phyloP scores from a whole-genome alignment of 92 coral and sea anemone genomes.

The Phenganax stokvisi region DNA sequence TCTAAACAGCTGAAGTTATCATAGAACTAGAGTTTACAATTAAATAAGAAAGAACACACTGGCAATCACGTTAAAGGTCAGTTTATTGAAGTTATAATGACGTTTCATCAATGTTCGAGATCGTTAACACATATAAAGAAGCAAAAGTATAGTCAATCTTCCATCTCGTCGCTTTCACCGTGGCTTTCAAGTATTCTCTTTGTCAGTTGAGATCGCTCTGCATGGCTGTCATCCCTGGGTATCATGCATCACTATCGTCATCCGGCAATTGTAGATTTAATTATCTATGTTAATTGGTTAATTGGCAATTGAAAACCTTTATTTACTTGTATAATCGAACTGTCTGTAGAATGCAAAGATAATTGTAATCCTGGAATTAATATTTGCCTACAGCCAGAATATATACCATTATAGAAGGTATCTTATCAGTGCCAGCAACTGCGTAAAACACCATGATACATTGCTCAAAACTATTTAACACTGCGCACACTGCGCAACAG shows the following conservation, averaged over 20 bases:
- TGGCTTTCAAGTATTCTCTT: not conserved
- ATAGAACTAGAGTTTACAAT: too few species aligned
- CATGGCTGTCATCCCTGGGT: not conserved
- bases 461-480: too few species aligned
- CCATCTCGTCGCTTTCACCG: not conserved
- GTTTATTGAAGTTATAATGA: too few species aligned
- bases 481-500: too few species aligned
- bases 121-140: not conserved
- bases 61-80: too few species aligned
- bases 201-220: not conserved
- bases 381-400: too few species aligned
- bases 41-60: too few species aligned
- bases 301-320: not conserved
- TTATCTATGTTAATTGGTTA: too few species aligned
- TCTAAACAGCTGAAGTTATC: too few species aligned
- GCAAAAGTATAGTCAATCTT: not conserved
- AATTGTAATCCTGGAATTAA: not conserved
- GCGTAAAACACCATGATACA: too few species aligned
- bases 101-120: conserved; percentile 22
- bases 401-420: too few species aligned
- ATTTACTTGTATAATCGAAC: not conserved
- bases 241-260: not conserved
- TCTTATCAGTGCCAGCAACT: too few species aligned
- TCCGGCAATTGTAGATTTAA: not conserved
- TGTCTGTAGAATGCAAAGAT: not conserved